Conservation (phyloP, 2,113 vertebrate species). For the Ia io region DNA sequence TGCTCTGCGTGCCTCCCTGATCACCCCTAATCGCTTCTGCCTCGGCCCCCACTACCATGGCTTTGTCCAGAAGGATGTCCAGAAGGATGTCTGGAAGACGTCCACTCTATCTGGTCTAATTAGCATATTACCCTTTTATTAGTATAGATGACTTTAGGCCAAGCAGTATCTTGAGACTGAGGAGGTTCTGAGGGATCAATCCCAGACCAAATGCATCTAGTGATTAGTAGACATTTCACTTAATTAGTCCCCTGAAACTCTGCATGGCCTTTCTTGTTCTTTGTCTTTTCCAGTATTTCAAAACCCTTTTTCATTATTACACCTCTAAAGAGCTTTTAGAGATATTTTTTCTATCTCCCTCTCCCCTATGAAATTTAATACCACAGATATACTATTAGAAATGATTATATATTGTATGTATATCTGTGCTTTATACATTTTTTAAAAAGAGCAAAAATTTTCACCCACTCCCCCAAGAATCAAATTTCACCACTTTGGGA, state of each 20-base stretch:
- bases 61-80: no score
- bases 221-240: background rate
- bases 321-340: background rate
- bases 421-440: background rate
- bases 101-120: no score
- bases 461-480: fast-evolving
- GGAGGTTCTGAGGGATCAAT: background rate
- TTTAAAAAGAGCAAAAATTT: background rate
- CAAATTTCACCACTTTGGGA: background rate
- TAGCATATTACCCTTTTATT: no score
- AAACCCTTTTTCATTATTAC: background rate
- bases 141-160: background rate
- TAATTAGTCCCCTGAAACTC: background rate
- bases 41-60: no score
- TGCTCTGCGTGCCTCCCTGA: no score
- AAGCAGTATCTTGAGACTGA: background rate
- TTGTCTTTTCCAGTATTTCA: background rate
- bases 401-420: background rate
- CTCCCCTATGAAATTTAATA: background rate
- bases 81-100: no score
- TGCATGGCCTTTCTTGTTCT: background rate
- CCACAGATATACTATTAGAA: background rate
- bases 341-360: background rate
- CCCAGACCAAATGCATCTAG: background rate
- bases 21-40: no score